Conservation (phyloP, 2,888 invertebrate species). For the Pollenia angustigena region DNA sequence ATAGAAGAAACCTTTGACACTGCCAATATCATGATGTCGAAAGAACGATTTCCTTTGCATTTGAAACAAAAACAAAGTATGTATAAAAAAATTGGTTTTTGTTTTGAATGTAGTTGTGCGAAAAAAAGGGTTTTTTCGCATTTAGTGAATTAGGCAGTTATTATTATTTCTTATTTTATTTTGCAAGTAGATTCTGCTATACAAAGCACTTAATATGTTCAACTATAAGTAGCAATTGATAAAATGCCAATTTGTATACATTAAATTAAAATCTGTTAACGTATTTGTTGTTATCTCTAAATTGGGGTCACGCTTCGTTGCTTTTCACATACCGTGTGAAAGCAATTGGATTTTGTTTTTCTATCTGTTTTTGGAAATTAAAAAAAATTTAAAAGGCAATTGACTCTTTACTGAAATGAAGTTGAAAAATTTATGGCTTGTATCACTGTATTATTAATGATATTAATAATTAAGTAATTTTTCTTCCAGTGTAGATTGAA, state of each 20-base stretch:
- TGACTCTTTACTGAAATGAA: conserved; percentile 38
- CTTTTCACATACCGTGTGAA: conserved; percentile 67
- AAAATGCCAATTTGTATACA: conserved; percentile 64
- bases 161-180: background rate
- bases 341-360: conserved; percentile 39
- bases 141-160: background rate
- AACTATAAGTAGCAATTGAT: conserved; percentile 47
- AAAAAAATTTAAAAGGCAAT: conserved; percentile 58
- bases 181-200: background rate
- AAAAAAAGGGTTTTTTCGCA: background rate
- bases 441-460: conserved; percentile 33
- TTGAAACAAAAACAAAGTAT: no score
- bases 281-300: conserved; percentile 47
- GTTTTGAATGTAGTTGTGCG: background rate
- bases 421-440: background rate
- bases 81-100: no score
- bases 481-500: conserved; percentile 33
- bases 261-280: conserved; percentile 55
- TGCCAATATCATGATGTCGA: no score
- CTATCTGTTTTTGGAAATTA: conserved; percentile 45
- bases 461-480: conserved; percentile 31
- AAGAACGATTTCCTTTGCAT: no score
- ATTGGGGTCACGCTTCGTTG: conserved; percentile 65
- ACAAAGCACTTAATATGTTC: conserved; percentile 15
- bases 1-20: no score